Evolutionary conservation across 2,888 invertebrate species (phyloP), one percentile per base, ranked within the genome.

Genomic region (Koerneria pararmatus): DNA sequence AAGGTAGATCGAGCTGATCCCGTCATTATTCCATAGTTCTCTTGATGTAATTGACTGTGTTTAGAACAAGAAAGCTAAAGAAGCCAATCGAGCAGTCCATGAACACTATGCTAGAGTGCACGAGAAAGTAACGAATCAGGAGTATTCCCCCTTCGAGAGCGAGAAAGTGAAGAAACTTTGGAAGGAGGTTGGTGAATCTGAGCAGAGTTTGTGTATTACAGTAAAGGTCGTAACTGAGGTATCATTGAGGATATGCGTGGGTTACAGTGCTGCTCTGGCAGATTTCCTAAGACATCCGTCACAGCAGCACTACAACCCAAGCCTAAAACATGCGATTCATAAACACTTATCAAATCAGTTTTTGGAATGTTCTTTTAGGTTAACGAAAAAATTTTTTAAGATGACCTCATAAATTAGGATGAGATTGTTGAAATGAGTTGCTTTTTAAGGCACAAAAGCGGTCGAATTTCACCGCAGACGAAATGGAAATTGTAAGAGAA

Each of bases 121-220:
- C 53, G 69, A 71, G 54, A 74, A 74, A 64, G 74, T 71, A 53
- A 2, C 70, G 24, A 69, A 67, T 35, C 66, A 69, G 48, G 73
- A 64, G 46, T 64, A 56, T 24, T 27, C 73, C 3, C 77, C 78
- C 24, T 80, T 80, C 66, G 66, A 69, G 60, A 74, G 74, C 66
- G 67, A 67, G 22, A 75, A 75, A 57, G 78, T 78, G 29, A 75
- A 74, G 59, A 56, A 72, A 34, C 68, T 79, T 31, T 80, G 80
- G 80, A 73, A 73, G 48, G 66, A 75, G 70, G 78, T 78, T 49
- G 60, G 53, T 24, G 3, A 5, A 8, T 24, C 3, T 32, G 31
- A 34, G 32, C 35, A 2, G 11, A 37, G 11, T 29, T 27, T 35
- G 31, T 5, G 31, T n/a, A 46, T 56, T 27, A n/a, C 19, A 1